These are phyloP conservation scores for Etheostoma perlongum DNA, from an alignment of 2,797 vertebrate species.

Conservation along the genomic window DNA sequence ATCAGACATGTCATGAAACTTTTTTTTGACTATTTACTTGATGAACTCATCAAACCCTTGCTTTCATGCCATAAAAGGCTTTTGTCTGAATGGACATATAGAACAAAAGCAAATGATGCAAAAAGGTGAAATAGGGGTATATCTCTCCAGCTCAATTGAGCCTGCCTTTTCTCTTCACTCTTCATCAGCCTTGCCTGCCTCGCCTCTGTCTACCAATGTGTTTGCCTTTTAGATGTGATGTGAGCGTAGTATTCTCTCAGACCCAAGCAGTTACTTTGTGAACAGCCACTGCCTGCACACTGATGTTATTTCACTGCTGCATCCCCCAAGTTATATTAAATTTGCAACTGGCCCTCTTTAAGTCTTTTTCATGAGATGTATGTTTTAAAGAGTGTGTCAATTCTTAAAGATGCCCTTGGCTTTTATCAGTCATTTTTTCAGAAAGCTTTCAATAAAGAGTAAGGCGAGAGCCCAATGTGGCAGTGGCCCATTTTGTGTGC, in stretches of 20 bases:
- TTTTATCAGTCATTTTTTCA: conserved; percentile 81
- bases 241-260: conserved; percentile 80
- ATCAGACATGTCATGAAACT: conserved; percentile 72
- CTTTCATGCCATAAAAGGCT: conserved; percentile 80
- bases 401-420: conserved; percentile 84
- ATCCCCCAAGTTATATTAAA: conserved; percentile 85
- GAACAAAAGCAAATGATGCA: conserved; percentile 87
- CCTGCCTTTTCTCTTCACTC: conserved; percentile 78
- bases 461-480: conserved; percentile 69
- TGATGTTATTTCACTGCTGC: conserved; percentile 80
- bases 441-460: conserved; percentile 74
- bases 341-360: conserved; percentile 84
- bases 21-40: conserved; percentile 80
- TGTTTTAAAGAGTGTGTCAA: conserved; percentile 86
- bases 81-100: conserved; percentile 80
- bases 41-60: conserved; percentile 76
- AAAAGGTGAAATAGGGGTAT: conserved; percentile 86
- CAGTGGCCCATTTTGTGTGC: conserved; percentile 79
- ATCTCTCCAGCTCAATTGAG: conserved; percentile 76
- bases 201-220: conserved; percentile 74
- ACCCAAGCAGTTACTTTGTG: conserved; percentile 78
- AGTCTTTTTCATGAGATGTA: conserved; percentile 84
- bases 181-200: conserved; percentile 80
- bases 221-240: conserved; percentile 81
- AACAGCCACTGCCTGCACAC: conserved; percentile 68